Base-by-base conservation (phyloP, 2,113 vertebrate species). In the Dasyornis broadbenti region DNA sequence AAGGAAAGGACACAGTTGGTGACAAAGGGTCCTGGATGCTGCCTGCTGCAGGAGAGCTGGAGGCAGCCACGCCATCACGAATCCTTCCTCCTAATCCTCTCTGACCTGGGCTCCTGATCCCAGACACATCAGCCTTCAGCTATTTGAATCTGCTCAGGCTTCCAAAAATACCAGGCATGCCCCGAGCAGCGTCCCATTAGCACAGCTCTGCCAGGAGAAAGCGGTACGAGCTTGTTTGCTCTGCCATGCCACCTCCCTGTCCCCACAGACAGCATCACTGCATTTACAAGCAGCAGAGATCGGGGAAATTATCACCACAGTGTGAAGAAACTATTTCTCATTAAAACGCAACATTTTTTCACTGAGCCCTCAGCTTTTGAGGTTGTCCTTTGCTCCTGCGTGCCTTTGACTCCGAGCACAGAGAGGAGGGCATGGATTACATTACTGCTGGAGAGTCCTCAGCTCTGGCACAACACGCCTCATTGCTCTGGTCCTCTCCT, bases 111-210 rank as follows among this genome's bases (percentile, higher is more conserved):
- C 61, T 94, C n/a, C 57, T n/a, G 56, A 93, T 81, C 52, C 72
- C 68, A 91, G 40, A 45, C 49, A 86, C 91, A 93, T 81, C 91
- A 90, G 64, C 4, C 1, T 57, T 95, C 90, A 93, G 83, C 80
- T 93, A 40, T 94, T 70, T 44, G 82, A 89, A 88, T 73, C 71
- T 92, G 39, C 79, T 88, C 88, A 77, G 75, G 63, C 66, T 86
- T 70, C 95, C 88, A 94, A 42, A 93, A 73, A 91, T 77, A 61
- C 63, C 85, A 86, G 42, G 68, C 90, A 6, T 70, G 54, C 68
- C 56, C 92, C 2, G 30, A 80, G 42, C 79, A 61, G 28, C 33
- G 15, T 89, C 65, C 27, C 66, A 45, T 54, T 9, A 52, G 66
- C 82, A 35, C 17, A 31, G 82, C 40, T 80, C 17, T 0, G 5